A percentile compares a stretch with the other conserved stretches of the same genome.
These are phyloP conservation scores for Cosmia pyralina DNA, from an alignment of 2,888 invertebrate species.

Conservation along the genomic window DNA sequence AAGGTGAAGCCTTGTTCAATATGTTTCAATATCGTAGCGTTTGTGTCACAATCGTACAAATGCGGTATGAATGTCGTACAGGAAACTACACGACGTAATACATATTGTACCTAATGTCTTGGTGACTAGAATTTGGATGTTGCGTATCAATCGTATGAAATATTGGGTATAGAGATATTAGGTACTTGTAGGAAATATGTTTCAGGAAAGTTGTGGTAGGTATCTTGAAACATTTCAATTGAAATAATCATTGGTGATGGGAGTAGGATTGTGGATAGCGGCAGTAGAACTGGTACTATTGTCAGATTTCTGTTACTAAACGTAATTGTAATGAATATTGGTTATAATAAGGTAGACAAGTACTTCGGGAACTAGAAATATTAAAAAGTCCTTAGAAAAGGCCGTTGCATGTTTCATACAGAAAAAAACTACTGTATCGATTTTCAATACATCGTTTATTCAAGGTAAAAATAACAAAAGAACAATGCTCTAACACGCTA, in stretches of 20 bases:
- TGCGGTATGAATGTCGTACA: constrained; percentile 42
- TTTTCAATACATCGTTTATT: constrained; percentile 40
- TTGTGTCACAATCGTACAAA: constrained; percentile 52
- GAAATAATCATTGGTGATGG: neutral
- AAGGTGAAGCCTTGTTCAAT: constrained; percentile 49
- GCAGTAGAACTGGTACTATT: neutral
- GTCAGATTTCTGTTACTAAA: constrained; percentile 1
- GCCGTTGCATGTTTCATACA: neutral
- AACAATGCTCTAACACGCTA: constrained; percentile 36
- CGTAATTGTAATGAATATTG: neutral
- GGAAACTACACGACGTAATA: constrained; percentile 40
- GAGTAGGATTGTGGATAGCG: neutral
- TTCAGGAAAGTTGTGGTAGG: neutral
- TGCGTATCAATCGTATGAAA: constrained; percentile 25
- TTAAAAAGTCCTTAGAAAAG: neutral
- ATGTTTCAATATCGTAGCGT: constrained; percentile 47
- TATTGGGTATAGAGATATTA: too few relatives aligned
- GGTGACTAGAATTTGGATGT: constrained; percentile 24
- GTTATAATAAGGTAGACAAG: too few relatives aligned
- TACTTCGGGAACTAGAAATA: neutral
- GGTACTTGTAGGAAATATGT: constrained; percentile 12
- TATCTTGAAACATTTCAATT: neutral
- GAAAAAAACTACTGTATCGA: constrained; percentile 33
- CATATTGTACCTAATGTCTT: constrained; percentile 13
- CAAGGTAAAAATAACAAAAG: constrained; percentile 44